Percentiles rank a stretch among this genome's conserved stretches.
Conservation (phyloP, 2,797 vertebrate genomes). For the Lateolabrax maculatus region DNA sequence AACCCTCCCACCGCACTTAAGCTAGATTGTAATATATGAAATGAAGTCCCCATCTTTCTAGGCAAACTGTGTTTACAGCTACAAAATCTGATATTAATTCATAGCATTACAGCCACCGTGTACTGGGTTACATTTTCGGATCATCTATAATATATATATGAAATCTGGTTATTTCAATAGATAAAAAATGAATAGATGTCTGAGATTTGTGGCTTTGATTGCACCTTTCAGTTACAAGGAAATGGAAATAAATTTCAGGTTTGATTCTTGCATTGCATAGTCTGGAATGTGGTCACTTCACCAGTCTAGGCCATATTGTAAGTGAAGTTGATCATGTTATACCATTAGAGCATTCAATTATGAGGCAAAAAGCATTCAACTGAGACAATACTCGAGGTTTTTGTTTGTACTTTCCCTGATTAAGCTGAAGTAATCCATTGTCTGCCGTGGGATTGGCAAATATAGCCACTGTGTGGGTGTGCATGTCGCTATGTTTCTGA, state of each 20-base stretch:
- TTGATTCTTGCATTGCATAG: neutral
- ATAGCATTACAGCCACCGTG: neutral
- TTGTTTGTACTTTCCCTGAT: slow-evolving; percentile 68
- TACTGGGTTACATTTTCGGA: too few species aligned
- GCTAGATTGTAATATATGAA: slow-evolving; percentile 48
- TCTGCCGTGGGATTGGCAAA: slow-evolving; percentile 59
- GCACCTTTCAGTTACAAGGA: neutral
- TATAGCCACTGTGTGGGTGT: slow-evolving; percentile 61
- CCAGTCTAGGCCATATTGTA: neutral
- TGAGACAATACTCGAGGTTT: slow-evolving; percentile 35
- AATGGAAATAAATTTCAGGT: neutral
- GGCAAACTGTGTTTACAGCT: neutral
- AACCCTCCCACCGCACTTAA: slow-evolving; percentile 40
- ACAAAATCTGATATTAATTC: neutral
- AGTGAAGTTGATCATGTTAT: slow-evolving; percentile 9
- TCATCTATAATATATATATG: neutral
- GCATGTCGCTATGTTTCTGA: slow-evolving; percentile 56
- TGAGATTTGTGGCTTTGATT: neutral
- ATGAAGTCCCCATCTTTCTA: slow-evolving; percentile 28
- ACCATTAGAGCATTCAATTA: slow-evolving; percentile 27
- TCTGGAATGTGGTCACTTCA: neutral
- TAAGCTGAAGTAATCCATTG: slow-evolving; percentile 72
- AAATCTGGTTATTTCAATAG: neutral
- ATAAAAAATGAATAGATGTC: neutral
- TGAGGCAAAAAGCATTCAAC: slow-evolving; percentile 39